Conservation (phyloP, 2,113 vertebrate species). For the Menura novaehollandiae region DNA sequence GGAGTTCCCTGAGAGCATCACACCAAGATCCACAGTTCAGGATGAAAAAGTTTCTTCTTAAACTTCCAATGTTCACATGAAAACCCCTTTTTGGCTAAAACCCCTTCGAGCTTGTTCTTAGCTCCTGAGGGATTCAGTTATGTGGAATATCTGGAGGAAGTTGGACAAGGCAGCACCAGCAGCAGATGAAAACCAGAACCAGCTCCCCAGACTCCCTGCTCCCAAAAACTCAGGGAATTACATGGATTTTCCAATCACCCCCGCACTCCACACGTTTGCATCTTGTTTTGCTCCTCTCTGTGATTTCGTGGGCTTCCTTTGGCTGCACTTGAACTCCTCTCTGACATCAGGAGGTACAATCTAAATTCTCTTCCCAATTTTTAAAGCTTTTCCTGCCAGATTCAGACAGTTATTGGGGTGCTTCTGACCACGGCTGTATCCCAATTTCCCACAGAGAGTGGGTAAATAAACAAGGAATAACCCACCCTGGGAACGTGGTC, state of each 20-base stretch:
- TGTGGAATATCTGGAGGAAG: neutral
- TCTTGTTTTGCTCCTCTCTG: neutral
- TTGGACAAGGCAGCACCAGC: neutral
- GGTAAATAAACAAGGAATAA: neutral
- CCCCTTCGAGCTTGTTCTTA: neutral
- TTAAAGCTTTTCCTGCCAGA: neutral
- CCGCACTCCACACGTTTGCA: no score
- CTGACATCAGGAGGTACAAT: neutral
- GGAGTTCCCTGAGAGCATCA: neutral
- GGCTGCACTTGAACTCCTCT: neutral
- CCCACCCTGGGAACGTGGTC: rapidly evolving
- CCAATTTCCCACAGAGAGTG: no score
- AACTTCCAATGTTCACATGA: neutral
- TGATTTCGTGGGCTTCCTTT: rapidly evolving
- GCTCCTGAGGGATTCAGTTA: neutral
- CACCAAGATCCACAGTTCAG: neutral
- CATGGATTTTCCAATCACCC: neutral
- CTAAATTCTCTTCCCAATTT: neutral
- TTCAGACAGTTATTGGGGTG: rapidly evolving
- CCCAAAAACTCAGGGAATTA: neutral
- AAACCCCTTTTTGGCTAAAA: neutral
- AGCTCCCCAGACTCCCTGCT: neutral
- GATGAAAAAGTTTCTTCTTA: neutral
- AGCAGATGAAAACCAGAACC: neutral
- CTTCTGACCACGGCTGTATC: rapidly evolving